A percentile compares a stretch with the other conserved stretches of the same genome.
phyloP scores from a whole-genome alignment of 2,888 invertebrate species.

The Scaptomyza tumidula region DNA sequence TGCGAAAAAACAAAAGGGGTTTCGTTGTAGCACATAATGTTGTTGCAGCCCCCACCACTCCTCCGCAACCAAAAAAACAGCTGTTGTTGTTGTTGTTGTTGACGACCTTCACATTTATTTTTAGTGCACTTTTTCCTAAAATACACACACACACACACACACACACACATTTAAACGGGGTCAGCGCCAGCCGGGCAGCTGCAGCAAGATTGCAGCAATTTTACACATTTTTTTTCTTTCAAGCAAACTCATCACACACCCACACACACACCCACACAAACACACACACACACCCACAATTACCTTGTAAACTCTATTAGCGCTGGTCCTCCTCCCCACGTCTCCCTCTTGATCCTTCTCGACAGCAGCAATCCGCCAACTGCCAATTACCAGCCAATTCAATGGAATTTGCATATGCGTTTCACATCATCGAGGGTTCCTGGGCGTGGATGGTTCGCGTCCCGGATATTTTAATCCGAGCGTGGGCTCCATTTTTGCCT shows the following conservation, averaged over 20 bases:
- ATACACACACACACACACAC: slow-evolving; percentile 4
- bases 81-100: slow-evolving; percentile 1
- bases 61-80: background rate
- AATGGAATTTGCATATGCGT: slow-evolving; percentile 43
- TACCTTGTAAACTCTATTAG: background rate
- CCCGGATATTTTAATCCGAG: background rate
- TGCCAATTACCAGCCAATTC: slow-evolving; percentile 29
- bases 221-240: background rate
- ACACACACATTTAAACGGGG: slow-evolving; percentile 76
- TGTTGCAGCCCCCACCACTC: background rate
- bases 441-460: background rate
- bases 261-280: too few relatives aligned
- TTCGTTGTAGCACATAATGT: background rate
- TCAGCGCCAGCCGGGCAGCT: slow-evolving; percentile 58
- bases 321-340: background rate
- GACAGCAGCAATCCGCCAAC: background rate
- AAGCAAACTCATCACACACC: too few relatives aligned
- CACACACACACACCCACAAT: too few relatives aligned
- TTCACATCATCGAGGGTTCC: slow-evolving; percentile 1
- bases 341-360: background rate
- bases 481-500: too few relatives aligned
- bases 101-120: slow-evolving; percentile 80
- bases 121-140: slow-evolving; percentile 60
- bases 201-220: slow-evolving; percentile 34
- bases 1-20: slow-evolving; percentile 9